Evolutionary conservation across 30 jellyfish, hydroid and myxozoan genomes (phyloP).

Genomic region (Aurelia sp.): DNA sequence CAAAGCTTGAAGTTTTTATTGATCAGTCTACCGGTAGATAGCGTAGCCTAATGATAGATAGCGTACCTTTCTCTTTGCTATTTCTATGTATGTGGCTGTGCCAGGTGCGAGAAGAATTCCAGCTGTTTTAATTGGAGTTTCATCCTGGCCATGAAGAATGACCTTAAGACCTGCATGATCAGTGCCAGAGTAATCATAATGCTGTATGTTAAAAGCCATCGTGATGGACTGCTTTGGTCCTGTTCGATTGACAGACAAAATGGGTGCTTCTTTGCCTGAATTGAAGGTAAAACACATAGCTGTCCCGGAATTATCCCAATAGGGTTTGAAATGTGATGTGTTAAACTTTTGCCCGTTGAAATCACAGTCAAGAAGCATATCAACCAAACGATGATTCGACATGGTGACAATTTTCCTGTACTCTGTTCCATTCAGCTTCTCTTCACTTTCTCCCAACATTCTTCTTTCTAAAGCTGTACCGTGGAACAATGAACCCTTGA

Average conservation of each 20-base stretch:
- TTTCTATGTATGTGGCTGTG: constrained; percentile 55
- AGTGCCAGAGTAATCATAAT: constrained; percentile 79
- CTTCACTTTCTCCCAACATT: no score
- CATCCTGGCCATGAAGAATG: constrained; percentile 91
- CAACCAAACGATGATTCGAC: constrained; percentile 75
- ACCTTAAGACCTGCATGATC: constrained; percentile 75
- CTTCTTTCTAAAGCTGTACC: no score
- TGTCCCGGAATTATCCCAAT: constrained; percentile 77
- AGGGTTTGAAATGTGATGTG: constrained; percentile 52
- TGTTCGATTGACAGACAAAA: constrained; percentile 49
- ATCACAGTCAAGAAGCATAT: constrained; percentile 66
- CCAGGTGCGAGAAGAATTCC: constrained; percentile 94
- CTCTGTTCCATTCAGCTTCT: constrained; percentile 56
- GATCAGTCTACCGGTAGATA: no score
- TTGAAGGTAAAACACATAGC: constrained; percentile 85
- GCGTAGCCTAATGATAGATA: not conserved
- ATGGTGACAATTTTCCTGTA: constrained; percentile 46
- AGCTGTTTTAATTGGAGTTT: constrained; percentile 83
- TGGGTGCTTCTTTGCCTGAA: constrained; percentile 69
- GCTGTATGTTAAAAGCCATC: constrained; percentile 69
- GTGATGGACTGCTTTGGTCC: constrained; percentile 64
- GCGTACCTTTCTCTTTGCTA: constrained; percentile 79
- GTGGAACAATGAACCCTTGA: constrained; percentile 27
- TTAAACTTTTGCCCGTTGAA: constrained; percentile 28
- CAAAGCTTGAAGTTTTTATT: no score